Percentiles rank a stretch among this genome's conserved stretches.
These are phyloP conservation scores for Bhutanitis thaidina DNA, from an alignment of 2,888 invertebrate genomes.

Conservation along the genomic window DNA sequence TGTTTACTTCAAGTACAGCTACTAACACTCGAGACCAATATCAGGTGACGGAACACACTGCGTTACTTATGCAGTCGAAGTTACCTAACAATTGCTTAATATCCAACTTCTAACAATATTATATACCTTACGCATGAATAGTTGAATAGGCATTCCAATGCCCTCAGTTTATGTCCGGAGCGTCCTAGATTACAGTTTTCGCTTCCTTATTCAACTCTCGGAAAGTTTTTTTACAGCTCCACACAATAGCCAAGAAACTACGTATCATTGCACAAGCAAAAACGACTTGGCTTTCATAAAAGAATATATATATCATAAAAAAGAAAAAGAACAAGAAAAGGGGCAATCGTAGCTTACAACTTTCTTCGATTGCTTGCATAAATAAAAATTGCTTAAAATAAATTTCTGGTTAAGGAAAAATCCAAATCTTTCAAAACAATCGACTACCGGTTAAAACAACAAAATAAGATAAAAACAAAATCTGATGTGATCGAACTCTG, in stretches of 20 bases:
- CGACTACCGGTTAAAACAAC: too few species aligned
- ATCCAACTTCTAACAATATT: slow-evolving; percentile 5
- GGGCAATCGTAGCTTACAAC: background rate
- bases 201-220: slow-evolving; percentile 13
- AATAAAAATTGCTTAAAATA: too few species aligned
- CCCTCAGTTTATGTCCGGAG: slow-evolving; percentile 1
- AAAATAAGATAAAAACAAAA: too few species aligned
- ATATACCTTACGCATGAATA: slow-evolving; percentile 15
- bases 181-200: slow-evolving; percentile 16
- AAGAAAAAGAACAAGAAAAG: background rate
- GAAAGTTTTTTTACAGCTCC: slow-evolving; percentile 10
- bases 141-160: slow-evolving; percentile 7
- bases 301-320: background rate
- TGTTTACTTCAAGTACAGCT: background rate
- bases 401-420: too few species aligned
- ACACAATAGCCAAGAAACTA: slow-evolving; percentile 9
- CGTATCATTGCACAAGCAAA: slow-evolving; percentile 2
- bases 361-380: too few species aligned
- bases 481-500: too few species aligned
- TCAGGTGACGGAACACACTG: slow-evolving; percentile 3
- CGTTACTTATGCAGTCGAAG: background rate
- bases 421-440: too few species aligned
- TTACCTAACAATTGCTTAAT: slow-evolving; percentile 5
- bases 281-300: slow-evolving; percentile 3
- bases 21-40: slow-evolving; percentile 6